These are phyloP conservation scores for Cryptotermes secundus DNA, from an alignment of 1,140 invertebrate species.

Conservation along the genomic window DNA sequence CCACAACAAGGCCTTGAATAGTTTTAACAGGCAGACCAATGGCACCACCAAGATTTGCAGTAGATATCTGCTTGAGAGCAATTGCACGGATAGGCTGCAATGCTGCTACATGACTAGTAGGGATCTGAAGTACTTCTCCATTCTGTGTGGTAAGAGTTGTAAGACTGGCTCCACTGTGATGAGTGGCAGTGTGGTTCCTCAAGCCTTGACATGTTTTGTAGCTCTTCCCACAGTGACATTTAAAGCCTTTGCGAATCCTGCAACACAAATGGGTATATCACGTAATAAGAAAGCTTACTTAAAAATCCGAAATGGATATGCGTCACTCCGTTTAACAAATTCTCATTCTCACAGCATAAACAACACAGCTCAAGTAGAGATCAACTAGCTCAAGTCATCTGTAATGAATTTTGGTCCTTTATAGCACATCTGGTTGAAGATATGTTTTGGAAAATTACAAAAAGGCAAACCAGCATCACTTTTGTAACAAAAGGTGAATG, in stretches of 20 bases:
- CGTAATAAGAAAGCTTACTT: background rate
- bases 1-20: constrained; percentile 30
- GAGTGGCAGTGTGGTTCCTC: constrained; percentile 64
- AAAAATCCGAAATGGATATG: too few relatives aligned
- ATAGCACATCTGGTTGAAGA: too few relatives aligned
- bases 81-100: constrained; percentile 40
- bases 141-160: constrained; percentile 38
- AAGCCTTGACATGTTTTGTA: constrained; percentile 76
- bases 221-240: constrained; percentile 80
- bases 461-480: too few relatives aligned
- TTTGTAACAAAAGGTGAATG: too few relatives aligned
- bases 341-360: too few relatives aligned
- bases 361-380: too few relatives aligned
- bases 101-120: constrained; percentile 35
- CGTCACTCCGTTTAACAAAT: too few relatives aligned
- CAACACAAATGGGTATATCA: constrained; percentile 40
- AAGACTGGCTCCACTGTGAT: constrained; percentile 53
- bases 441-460: too few relatives aligned
- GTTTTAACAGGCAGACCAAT: constrained; percentile 43
- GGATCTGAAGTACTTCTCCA: constrained; percentile 40
- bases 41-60: background rate
- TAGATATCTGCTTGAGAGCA: constrained; percentile 41
- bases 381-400: too few relatives aligned
- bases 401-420: too few relatives aligned
- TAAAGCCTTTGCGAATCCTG: constrained; percentile 73